Base-by-base conservation (phyloP, 2,888 invertebrate genomes). In the Chironomus tentans region DNA sequence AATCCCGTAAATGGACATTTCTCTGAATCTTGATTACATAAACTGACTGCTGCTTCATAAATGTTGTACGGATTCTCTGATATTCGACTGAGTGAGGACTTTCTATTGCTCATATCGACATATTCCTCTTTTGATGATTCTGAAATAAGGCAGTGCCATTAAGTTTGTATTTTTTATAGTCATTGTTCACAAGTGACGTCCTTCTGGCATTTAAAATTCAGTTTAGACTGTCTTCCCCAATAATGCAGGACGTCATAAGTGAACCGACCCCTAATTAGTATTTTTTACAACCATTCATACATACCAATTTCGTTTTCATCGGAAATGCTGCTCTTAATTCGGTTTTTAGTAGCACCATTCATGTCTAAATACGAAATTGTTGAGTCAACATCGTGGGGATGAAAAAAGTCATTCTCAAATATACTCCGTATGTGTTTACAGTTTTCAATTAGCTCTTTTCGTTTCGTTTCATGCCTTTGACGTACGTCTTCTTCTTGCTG, bases 1-100 rank as follows among this genome's bases (percentile, higher is more conserved):
- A 84, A 79, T 70, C 82, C 82, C 50, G 80, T 80, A 50, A 82
- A 84, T 3, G 84, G 84, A 68, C 84, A 84, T 76, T 15, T 65
- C 3, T 21, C 22, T 21, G 18, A 22, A 47, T 70, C 70, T 70
- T 47, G 50, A 18, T 47, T 50, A 56, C 56, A 18, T n/a, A 22
- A 13, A 6, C 21, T 70, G 6, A n/a, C 6, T 4, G 50, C 18
- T 7, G 69, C 47, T 6, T 76, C 69, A 24, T 69, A 76, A 21
- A 69, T 76, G 18, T 76, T 62, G 50, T 76, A 76, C 4, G 69
- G 47, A 69, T 76, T 76, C 10, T 76, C 76, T 0, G 68, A 56
- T 18, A 15, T 2, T 15, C 18, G 56, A 18, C 56, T 56, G n/a
- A 18, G 18, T 15, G 56, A 56, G 5, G 56, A 69, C 28, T 69